Percentiles rank a stretch among this genome's conserved stretches.
phyloP scores from a whole-genome alignment of 2,888 invertebrate species.

The Drosophila multiciliata region DNA sequence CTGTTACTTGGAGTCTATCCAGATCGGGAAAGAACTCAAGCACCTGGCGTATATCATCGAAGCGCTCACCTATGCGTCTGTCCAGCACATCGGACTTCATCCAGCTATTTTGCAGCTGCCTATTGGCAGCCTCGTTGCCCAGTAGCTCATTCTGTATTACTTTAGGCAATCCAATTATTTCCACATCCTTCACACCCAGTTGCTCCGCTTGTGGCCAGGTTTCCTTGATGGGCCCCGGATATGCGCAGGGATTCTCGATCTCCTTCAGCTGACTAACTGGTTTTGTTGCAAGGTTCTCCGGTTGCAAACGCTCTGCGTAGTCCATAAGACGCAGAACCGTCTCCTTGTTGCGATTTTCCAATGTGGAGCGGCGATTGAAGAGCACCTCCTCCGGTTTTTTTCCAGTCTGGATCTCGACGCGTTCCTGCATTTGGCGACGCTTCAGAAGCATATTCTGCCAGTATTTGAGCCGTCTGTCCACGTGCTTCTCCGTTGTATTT shows the following conservation, averaged over 20 bases:
- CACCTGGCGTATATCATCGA: constrained; percentile 64
- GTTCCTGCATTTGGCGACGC: constrained; percentile 57
- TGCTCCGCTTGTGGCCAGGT: constrained; percentile 71
- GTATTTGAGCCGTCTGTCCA: constrained; percentile 75
- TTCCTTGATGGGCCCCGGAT: constrained; percentile 44
- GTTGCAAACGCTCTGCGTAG: constrained; percentile 71
- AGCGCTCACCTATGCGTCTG: constrained; percentile 54
- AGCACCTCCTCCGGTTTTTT: constrained; percentile 66
- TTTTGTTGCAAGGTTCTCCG: constrained; percentile 30
- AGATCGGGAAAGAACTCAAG: constrained; percentile 78
- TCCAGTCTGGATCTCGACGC: constrained; percentile 52
- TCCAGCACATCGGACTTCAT: constrained; percentile 68
- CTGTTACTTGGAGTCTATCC: constrained; percentile 65
- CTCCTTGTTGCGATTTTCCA: constrained; percentile 74
- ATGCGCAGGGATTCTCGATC: constrained; percentile 36
- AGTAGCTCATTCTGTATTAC: constrained; percentile 66
- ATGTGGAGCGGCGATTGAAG: constrained; percentile 72
- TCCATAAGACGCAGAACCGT: constrained; percentile 73
- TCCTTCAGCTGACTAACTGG: constrained; percentile 39
- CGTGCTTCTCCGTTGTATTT: constrained; percentile 42
- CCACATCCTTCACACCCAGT: constrained; percentile 50
- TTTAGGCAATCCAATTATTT: constrained; percentile 71
- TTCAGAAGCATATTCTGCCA: constrained; percentile 73
- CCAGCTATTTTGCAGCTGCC: constrained; percentile 60
- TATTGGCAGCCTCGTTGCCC: constrained; percentile 40